Evolutionary conservation across 2,888 invertebrate species (phyloP), one percentile per base, ranked within the genome.

Genomic region (Camponotus fellah): DNA sequence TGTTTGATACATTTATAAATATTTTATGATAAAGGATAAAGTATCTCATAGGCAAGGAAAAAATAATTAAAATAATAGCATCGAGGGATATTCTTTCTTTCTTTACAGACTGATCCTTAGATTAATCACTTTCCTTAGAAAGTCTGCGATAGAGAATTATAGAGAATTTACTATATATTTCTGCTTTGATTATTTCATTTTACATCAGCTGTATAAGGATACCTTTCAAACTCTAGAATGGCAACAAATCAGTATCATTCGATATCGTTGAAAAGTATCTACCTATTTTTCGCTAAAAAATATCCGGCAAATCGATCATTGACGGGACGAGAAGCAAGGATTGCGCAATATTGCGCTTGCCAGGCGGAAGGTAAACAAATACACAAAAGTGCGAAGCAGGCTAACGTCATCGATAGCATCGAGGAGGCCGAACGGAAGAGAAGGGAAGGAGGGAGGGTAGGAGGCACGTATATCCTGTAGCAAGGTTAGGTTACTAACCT

Each of bases 401-500:
- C 14, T 17, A 68, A 43, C 14, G 43, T 65, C 4, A 12, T 37
- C 49, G 60, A 1, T 6, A 17, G 12, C 37, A 10, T 43, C 60
- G 69, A 46, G 8, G 8, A 14, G 14, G 46, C 9, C 17, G 56
- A 3, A 21, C 17, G 53, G n/a, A 37, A 2, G 34, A 2, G 9
- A 17, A 17, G 8, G 1, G 34, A 34, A 62, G 34, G 14, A 58
- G 14, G 14, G 1, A 37, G 21, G 34, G 3, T 12, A 32, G 21
- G 8, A 21, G 17, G 46, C 37, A 26, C 26, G 26, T n/a, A n/a
- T n/a, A 26, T 43, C 26, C 40, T 60, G 40, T 76, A 82, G 40
- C 81, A 94, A 94, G 93, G 93, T 93, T 93, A 93, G 90, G 92
- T 89, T 90, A 91, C 93, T 92, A 94, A 96, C 96, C 96, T 95